Percentiles rank a stretch among this genome's conserved stretches.
These are phyloP conservation scores for Siphamia tubifer DNA, from an alignment of 2,113 vertebrate species.

Conservation along the genomic window DNA sequence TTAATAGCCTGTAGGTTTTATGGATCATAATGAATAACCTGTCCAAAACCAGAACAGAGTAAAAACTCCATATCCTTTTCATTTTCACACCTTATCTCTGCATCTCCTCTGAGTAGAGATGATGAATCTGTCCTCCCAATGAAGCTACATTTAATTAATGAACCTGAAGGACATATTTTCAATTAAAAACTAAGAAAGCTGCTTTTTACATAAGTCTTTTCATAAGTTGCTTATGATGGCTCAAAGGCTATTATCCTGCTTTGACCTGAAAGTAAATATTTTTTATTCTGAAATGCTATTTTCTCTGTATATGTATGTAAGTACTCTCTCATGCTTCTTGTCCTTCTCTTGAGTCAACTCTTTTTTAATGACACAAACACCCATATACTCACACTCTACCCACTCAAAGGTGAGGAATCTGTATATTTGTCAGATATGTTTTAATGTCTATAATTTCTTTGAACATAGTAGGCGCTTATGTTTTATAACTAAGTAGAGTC, in stretches of 20 bases:
- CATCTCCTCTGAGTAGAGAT: background rate
- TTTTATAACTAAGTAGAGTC: slow-evolving; percentile 48
- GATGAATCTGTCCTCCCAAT: slow-evolving; percentile 10
- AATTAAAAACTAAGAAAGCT: slow-evolving; percentile 16
- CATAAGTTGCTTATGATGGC: background rate
- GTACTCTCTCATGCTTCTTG: slow-evolving; percentile 8
- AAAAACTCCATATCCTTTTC: background rate
- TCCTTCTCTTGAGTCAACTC: background rate
- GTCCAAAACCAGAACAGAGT: too few relatives aligned
- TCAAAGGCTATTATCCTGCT: slow-evolving; percentile 18
- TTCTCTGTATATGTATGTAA: slow-evolving; percentile 51
- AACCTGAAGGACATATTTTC: background rate
- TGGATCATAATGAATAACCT: too few relatives aligned
- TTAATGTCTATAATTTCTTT: slow-evolving; percentile 67
- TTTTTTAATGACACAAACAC: background rate
- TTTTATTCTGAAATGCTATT: slow-evolving; percentile 3
- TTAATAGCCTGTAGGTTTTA: too few relatives aligned
- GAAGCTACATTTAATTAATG: slow-evolving; percentile 17
- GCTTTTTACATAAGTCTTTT: slow-evolving; percentile 3
- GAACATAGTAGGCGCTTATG: slow-evolving; percentile 47
- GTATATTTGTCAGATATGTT: slow-evolving; percentile 76
- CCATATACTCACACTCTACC: slow-evolving; percentile 26
- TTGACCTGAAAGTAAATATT: slow-evolving; percentile 33
- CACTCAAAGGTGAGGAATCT: slow-evolving; percentile 33
- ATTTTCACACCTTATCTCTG: slow-evolving; percentile 7